Conservation (phyloP, 2,113 vertebrate genomes). For the Bufo gargarizans region DNA sequence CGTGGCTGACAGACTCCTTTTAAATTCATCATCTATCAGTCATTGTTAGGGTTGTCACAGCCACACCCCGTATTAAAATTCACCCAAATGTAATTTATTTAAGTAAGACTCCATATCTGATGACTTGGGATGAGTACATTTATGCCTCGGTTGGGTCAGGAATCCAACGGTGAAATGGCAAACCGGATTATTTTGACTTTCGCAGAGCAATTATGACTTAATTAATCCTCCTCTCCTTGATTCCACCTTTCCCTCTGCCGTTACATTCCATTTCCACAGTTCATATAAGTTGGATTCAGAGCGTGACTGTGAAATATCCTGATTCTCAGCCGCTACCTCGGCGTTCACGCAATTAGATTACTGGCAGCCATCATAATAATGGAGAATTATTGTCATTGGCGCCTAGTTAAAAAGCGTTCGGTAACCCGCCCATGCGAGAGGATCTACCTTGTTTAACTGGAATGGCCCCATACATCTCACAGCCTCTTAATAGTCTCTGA, state of each 20-base stretch:
- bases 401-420: background rate
- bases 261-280: constrained; percentile 2
- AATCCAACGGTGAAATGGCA: background rate
- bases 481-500: background rate
- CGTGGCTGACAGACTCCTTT: background rate
- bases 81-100: background rate
- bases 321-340: background rate
- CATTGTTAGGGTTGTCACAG: background rate
- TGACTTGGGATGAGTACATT: background rate
- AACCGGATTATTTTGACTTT: background rate
- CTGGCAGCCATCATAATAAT: constrained; percentile 31
- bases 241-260: background rate
- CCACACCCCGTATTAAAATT: background rate
- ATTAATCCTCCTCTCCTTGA: constrained; percentile 19
- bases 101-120: background rate
- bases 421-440: background rate
- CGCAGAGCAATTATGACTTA: background rate
- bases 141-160: background rate
- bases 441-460: constrained; percentile 23
- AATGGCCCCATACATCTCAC: constrained; percentile 3
- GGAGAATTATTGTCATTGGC: constrained; percentile 25
- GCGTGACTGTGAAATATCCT: constrained; percentile 32
- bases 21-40: background rate
- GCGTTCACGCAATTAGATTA: constrained; percentile 24
- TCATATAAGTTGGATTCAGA: background rate